Evolutionary conservation across 2,888 invertebrate species (phyloP), one percentile per base, ranked within the genome.

Genomic region (Melanchra persicariae): DNA sequence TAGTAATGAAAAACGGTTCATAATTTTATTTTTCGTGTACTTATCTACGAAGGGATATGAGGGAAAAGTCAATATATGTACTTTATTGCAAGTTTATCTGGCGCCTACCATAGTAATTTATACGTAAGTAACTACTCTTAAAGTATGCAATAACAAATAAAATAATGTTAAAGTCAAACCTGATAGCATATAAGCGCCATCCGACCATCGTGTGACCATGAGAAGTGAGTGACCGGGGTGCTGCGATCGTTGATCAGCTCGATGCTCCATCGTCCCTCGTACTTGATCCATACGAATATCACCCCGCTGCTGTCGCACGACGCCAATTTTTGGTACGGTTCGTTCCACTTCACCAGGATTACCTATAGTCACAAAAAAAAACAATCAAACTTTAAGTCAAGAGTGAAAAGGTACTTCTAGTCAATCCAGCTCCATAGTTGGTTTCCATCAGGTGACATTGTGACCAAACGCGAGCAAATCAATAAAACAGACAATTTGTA

Each of bases 261-360:
- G 88, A 99, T 99, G 85, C 99, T 99, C 99, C 99, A 99, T 57
- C 99, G 97, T 54, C 99, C 99, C 92, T 99, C 99, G 94, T 99
- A 99, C 93, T 99, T 99, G 90, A 99, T 99, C 99, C 99, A 99
- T 37, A 99, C 99, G 94, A 99, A 99, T 91, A 99, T 99, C 71
- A 99, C 99, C 2, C 99, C 99, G 3, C 98, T 98, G 88, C 98
- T 98, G 96, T 99, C 99, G 94, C 99, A 99, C 8, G 99, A 99
- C 9, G 99, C 99, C 85, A 99, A 95, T 94, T 99, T 99, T 95
- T 99, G 99, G 93, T 99, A 99, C 0, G 99, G 99, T 92, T 99
- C 99, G 96, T 99, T 99, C 99, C 99, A 99, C 95, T 99, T 98
- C 47, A 99, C 99, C 71, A 99, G 96, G 84, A 98, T 98, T 71